A percentile compares a stretch with the other conserved stretches of the same genome.
Conservation (phyloP, 2,113 vertebrate genomes). For the Prunella himalayana region DNA sequence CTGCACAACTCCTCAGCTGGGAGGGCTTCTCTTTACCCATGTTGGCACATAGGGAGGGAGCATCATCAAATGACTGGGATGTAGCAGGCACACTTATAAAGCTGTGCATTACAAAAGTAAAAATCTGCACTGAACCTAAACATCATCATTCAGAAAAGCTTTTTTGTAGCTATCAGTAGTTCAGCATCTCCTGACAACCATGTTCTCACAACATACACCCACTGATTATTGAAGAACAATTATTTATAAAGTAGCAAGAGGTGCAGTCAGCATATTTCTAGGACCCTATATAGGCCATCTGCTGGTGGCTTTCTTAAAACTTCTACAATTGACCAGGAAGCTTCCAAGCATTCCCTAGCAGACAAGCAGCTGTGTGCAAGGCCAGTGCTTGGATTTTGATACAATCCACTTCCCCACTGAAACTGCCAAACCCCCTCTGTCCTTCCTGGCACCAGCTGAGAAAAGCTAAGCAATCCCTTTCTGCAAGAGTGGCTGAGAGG, state of each 20-base stretch:
- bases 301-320: neutral
- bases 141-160: neutral
- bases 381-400: neutral
- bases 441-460: neutral
- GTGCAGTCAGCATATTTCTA: neutral
- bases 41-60: fast-evolving
- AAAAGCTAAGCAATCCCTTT: neutral
- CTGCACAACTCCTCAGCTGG: fast-evolving
- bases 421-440: neutral
- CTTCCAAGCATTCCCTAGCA: neutral
- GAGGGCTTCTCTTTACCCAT: neutral
- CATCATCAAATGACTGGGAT: neutral
- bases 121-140: neutral
- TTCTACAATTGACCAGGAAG: fast-evolving
- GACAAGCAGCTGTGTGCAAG: neutral
- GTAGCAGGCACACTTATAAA: fast-evolving
- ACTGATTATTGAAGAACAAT: neutral
- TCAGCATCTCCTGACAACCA: neutral
- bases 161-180: neutral
- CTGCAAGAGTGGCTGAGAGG: fast-evolving
- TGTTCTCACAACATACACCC: neutral
- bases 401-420: neutral
- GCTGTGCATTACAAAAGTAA: neutral
- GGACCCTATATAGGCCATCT: neutral
- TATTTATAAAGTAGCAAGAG: neutral